Percentiles rank a stretch among this genome's conserved stretches.
Evolutionary conservation across 1,140 invertebrate genomes (phyloP).

Genomic region (Rhopalosiphum padi): DNA sequence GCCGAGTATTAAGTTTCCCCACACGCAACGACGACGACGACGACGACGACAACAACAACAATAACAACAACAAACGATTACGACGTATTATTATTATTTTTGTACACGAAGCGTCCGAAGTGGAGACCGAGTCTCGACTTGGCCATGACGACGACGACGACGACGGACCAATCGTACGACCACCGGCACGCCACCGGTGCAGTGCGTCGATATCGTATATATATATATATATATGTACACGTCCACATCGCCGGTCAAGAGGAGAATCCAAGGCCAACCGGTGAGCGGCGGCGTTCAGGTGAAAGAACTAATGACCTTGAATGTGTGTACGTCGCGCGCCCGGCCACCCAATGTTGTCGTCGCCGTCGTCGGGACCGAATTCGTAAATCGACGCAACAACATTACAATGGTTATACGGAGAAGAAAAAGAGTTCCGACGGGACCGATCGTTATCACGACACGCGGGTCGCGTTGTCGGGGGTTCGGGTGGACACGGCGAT

Average conservation of each 20-base stretch:
- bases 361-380: background rate
- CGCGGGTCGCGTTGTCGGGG: background rate
- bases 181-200: background rate
- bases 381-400: background rate
- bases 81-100: background rate
- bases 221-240: background rate
- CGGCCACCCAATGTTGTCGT: background rate
- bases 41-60: too few species aligned
- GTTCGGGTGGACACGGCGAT: background rate
- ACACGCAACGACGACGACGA: background rate
- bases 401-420: background rate
- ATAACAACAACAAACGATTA: background rate
- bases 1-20: background rate
- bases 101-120: background rate
- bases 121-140: background rate
- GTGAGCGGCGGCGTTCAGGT: slow-evolving; percentile 41
- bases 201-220: background rate
- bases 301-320: slow-evolving; percentile 57
- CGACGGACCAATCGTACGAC: background rate
- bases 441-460: background rate
- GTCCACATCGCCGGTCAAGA: background rate
- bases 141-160: background rate
- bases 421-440: background rate
- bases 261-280: slow-evolving; percentile 34
- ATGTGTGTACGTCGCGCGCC: background rate